Evolutionary conservation across 2,888 invertebrate genomes (phyloP), one percentile per base, ranked within the genome.

Genomic region (Girardia tigrina): DNA sequence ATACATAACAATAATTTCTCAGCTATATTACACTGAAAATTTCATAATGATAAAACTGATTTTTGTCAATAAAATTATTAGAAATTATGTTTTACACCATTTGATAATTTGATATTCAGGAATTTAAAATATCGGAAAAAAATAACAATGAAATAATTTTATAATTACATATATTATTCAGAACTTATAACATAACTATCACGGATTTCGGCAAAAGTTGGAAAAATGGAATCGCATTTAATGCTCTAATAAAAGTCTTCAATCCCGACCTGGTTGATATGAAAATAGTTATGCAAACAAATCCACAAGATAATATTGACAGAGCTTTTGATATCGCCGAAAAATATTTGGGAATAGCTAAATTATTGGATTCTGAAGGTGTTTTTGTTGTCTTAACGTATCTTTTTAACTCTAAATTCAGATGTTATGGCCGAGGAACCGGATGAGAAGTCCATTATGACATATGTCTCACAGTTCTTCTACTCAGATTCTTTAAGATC

Each of bases 381-480:
- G 27, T 6, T 4, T 14, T 56, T 4, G 4, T 56, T 56, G 23
- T 4, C 20, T 8, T 8, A n/a, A n/a, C n/a, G n/a, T n/a, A n/a
- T 12, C 4, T 56, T 71, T 4, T 71, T 20, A 28, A 26, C n/a
- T 71, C 4, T 8, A 71, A 6, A 2, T 28, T 28, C 14, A 71
- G 71, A 71, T 71, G 8, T 71, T 26, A 71, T 28, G 23, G 71
- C 29, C 20, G 27, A 28, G 14, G 27, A 71, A 28, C 71, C 71
- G 4, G 71, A 71, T 71, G 71, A 71, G 27, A 71, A 71, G 27
- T 71, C 71, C 6, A 71, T 71, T 16, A 71, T 71, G 71, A 28
- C 71, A 20, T 71, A 71, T 71, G 27, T 71, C 4, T 27, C 71
- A 28, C 71, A 71, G 27, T 71, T 71, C n/a, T n/a, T 28, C 4